Percentiles rank a stretch among this genome's conserved stretches.
phyloP scores from a whole-genome alignment of 1,140 invertebrate species.

The Dreissena rostriformis region DNA sequence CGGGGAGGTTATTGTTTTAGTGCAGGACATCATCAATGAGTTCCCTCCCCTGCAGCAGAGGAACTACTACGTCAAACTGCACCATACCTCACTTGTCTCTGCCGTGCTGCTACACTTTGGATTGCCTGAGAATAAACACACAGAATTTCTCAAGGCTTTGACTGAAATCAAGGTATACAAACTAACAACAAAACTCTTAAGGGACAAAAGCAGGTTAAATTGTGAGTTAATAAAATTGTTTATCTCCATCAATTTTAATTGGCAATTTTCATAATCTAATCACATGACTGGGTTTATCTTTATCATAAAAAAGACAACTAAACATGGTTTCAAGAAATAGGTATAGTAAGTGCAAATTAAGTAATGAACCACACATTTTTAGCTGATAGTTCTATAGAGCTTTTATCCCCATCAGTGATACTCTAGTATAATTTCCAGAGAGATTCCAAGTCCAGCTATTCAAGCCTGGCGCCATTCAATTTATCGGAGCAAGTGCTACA shows the following conservation, averaged over 20 bases:
- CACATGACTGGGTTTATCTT: too few relatives aligned
- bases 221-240: too few relatives aligned
- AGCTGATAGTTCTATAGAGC: too few relatives aligned
- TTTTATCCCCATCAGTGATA: too few relatives aligned
- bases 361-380: too few relatives aligned
- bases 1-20: constrained; percentile 91
- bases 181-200: not conserved
- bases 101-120: constrained; percentile 91
- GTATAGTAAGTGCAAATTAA: too few relatives aligned
- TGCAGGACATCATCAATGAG: constrained; percentile 89
- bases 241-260: too few relatives aligned
- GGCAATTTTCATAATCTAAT: too few relatives aligned
- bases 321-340: too few relatives aligned
- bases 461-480: constrained; percentile 81
- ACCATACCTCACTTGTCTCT: constrained; percentile 90
- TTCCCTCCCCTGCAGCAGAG: constrained; percentile 85
- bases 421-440: constrained; percentile 38
- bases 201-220: not conserved
- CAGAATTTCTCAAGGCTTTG: constrained; percentile 83
- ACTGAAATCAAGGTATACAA: constrained; percentile 62
- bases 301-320: too few relatives aligned
- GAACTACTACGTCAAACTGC: constrained; percentile 89
- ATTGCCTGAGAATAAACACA: constrained; percentile 88
- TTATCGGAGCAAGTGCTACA: constrained; percentile 88
- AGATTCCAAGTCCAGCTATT: constrained; percentile 50